Evolutionary conservation across 2,113 vertebrate species (phyloP).

Genomic region (Labeo catla): DNA sequence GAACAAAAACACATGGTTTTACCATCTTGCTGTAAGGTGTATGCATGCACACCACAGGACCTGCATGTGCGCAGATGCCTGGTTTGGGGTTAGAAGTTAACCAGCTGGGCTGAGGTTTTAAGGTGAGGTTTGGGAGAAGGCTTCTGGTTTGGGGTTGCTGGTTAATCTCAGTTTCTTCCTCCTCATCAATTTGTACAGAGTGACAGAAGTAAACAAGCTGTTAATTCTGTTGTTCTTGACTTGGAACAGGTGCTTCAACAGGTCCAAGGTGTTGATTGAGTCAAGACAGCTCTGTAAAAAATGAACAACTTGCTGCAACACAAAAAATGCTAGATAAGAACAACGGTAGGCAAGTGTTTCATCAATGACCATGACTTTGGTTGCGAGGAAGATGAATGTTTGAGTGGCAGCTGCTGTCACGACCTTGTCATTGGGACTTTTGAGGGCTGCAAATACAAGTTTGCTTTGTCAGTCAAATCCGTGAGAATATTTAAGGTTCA

Average conservation of each 20-base stretch:
- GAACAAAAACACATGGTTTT: conserved; percentile 2
- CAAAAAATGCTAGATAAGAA: conserved; percentile 23
- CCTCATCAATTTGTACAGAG: conserved; percentile 19
- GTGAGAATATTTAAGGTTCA: not conserved
- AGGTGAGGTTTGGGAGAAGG: conserved; percentile 34
- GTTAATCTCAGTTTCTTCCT: conserved; percentile 50
- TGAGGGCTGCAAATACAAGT: not conserved
- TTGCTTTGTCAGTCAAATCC: not conserved
- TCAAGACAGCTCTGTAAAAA: not conserved
- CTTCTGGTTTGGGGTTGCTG: conserved; percentile 56
- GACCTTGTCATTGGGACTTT: not conserved
- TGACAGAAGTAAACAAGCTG: conserved; percentile 6
- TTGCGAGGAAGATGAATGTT: not conserved
- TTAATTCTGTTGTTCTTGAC: conserved; percentile 5
- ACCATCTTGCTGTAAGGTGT: not conserved
- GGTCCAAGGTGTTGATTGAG: not conserved
- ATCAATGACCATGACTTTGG: not conserved
- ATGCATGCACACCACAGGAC: not conserved
- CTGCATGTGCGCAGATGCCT: not conserved
- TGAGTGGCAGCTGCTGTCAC: conserved; percentile 22
- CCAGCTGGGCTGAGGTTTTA: conserved; percentile 52
- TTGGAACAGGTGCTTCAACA: not conserved
- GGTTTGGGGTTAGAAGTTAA: conserved; percentile 39
- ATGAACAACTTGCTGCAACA: not conserved
- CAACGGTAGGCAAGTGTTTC: not conserved